Conservation (phyloP, 2,888 invertebrate genomes). For the Ormyrus rosae region DNA sequence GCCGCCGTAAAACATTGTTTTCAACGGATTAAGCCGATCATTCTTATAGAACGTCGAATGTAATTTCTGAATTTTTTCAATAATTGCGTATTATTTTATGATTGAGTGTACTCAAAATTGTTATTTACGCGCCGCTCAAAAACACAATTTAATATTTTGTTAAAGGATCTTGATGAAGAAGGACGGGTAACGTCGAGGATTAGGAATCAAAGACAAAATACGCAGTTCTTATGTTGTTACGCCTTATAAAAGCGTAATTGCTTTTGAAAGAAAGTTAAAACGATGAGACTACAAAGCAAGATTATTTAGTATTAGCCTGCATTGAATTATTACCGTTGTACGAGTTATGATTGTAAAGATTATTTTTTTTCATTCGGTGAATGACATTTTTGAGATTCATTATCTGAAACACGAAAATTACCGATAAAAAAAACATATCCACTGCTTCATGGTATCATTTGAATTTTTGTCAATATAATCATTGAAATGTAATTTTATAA, state of each 20-base stretch:
- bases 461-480: too few species aligned
- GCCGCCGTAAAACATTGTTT: too few species aligned
- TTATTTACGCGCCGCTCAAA: background rate
- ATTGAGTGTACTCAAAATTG: too few species aligned
- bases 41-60: too few species aligned
- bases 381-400: slow-evolving; percentile 2
- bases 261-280: slow-evolving; percentile 51
- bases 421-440: too few species aligned
- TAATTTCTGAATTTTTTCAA: too few species aligned
- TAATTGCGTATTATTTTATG: too few species aligned
- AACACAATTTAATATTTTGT: slow-evolving; percentile 9
- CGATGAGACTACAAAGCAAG: slow-evolving; percentile 42
- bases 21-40: too few species aligned
- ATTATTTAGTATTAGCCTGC: slow-evolving; percentile 40
- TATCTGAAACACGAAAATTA: too few species aligned
- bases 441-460: too few species aligned
- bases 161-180: background rate
- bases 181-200: background rate
- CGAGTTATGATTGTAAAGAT: slow-evolving; percentile 25
- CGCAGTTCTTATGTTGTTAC: slow-evolving; percentile 33
- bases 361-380: slow-evolving; percentile 36
- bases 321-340: slow-evolving; percentile 31
- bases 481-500: too few species aligned
- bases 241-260: slow-evolving; percentile 50
- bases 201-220: slow-evolving; percentile 48